Evolutionary conservation across 2,888 invertebrate species (phyloP).

Genomic region (Mystacides longicornis): DNA sequence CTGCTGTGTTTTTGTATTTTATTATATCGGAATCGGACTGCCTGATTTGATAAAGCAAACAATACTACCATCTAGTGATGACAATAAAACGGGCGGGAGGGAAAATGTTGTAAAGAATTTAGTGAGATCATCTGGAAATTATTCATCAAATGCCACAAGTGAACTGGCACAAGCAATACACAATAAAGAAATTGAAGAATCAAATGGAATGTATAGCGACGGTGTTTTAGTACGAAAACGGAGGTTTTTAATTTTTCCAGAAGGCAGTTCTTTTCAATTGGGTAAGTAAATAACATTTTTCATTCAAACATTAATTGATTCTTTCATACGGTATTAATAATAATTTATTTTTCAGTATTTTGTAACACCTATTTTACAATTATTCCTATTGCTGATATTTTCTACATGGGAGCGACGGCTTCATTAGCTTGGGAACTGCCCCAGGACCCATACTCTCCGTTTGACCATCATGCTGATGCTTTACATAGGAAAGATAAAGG

Average conservation of each 20-base stretch:
- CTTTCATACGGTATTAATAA: neutral
- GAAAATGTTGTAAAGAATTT: too few species aligned
- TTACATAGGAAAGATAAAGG: slow-evolving; percentile 37
- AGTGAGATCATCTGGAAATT: too few species aligned
- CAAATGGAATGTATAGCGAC: slow-evolving; percentile 26
- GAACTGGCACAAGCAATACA: slow-evolving; percentile 9
- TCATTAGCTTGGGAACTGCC: slow-evolving; percentile 73
- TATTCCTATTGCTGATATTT: slow-evolving; percentile 47
- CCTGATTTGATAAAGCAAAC: too few species aligned
- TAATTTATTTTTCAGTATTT: slow-evolving; percentile 44
- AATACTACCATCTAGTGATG: too few species aligned
- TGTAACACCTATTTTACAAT: slow-evolving; percentile 53
- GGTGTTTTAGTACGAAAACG: slow-evolving; percentile 33
- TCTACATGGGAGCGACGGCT: slow-evolving; percentile 64
- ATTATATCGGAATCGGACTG: too few species aligned
- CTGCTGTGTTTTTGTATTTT: too few species aligned
- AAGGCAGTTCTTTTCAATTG: slow-evolving; percentile 55
- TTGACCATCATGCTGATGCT: slow-evolving; percentile 41
- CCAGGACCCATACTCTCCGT: slow-evolving; percentile 51
- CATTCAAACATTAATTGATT: neutral
- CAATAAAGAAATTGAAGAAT: slow-evolving; percentile 9
- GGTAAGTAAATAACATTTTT: slow-evolving; percentile 35
- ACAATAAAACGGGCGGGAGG: too few species aligned
- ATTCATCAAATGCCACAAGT: neutral
- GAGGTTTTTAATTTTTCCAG: slow-evolving; percentile 51